Base-by-base conservation (phyloP, 2,888 invertebrate genomes). In the Philopedon plagiatum region DNA sequence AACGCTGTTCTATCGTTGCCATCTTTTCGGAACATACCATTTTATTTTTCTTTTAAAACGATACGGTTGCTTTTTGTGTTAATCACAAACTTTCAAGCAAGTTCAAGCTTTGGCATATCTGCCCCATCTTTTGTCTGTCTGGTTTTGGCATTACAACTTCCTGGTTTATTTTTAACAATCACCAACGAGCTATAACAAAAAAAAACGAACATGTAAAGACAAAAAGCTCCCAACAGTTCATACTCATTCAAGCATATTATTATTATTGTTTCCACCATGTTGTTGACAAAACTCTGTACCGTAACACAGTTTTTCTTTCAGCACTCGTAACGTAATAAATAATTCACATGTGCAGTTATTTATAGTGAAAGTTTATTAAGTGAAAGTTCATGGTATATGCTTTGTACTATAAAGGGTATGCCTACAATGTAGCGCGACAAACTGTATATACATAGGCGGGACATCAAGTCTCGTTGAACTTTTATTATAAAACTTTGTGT, bases 351-450 rank as follows among this genome's bases (percentile, higher is more conserved):
- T 63, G 49, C 46, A 63, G 26, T 63, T 63, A 61, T 61, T 41
- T 49, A 46, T 63, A 49, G 63, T 63, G 63, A 63, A 63, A 63
- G 63, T 63, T 51, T 63, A 32, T 29, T 18, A 63, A 63, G 63
- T 63, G 63, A 63, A 63, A 63, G 63, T 63, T 46, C 44, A 46
- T 21, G 29, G 49, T 21, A 26, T 49, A 49, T 46, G 49, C 34
- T 63, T 51, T 34, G 37, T 34, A 46, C 46, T 49, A 32, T 63
- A 46, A 32, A 63, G 63, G 63, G 63, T 63, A 63, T 34, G 37
- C 41, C 26, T 32, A 32, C 49, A 8, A 18, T 44, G 15, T 58
- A 23, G n/a, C 7, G 46, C 23, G 44, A 63, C 32, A 63, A 63
- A 46, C 19, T 21, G 32, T 60, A 44, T 21, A 61, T 19, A 13